Evolutionary conservation across 2,888 invertebrate genomes (phyloP), one percentile per base, ranked within the genome.

Genomic region (Athripsodes cinereus): DNA sequence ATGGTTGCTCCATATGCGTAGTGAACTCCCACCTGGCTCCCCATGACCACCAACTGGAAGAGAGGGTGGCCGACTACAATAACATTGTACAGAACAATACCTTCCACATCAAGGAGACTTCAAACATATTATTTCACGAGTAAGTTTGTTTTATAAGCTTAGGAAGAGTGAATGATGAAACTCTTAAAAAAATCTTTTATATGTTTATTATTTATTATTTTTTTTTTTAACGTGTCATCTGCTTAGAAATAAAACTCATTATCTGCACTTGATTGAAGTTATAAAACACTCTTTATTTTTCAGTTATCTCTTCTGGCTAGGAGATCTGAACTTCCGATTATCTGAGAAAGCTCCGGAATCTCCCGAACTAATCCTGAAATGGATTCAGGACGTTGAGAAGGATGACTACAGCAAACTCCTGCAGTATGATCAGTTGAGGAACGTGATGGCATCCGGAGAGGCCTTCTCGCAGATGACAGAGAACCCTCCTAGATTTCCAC

Each of bases 1-100:
- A 92, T 69, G 96, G 95, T 1, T 88, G 92, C 67, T 94, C 92
- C 1, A 70, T 96, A 53, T 91, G 94, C 69, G 82, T 96, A 57
- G 88, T 96, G 8, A 96, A 95, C 70, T 84, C 90, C 50, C 96
- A 97, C 73, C 74, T 97, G 65, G 89, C 94, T 1, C 92, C 96
- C 2, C 96, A 96, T 69, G 92, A 93, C 69, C 84, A 91, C 66
- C 81, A 89, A 64, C 74, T 92, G 53, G 83, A 87, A n/a, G 92
- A 92, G 65, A 81, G 96, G 58, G 84, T 96, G 57, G 83, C 85
- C 66, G 95, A 96, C 71, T 96, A 93, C 71, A 89, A 92, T 68
- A 85, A 85, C 22, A 94, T 96, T 62, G 76, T 96, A 46, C 87
- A 88, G 65, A 84, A 87, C 65, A 95, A 95, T 72, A 80, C 81